Evolutionary conservation across 2,888 invertebrate species (phyloP).

Genomic region (Ennomos quercinarius): DNA sequence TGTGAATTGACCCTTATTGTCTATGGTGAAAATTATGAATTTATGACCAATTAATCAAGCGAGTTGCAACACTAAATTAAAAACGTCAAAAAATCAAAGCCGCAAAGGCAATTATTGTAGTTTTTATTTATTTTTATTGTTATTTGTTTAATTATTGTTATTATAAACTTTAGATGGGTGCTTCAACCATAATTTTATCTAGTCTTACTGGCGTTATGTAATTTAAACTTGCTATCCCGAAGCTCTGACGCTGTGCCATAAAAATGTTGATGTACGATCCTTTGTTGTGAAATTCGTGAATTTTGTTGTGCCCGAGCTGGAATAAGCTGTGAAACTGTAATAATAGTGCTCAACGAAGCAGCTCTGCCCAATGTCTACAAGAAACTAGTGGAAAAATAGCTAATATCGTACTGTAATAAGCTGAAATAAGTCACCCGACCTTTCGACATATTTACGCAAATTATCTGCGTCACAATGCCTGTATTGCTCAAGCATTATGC

Average conservation of each 20-base stretch:
- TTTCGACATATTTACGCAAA: slow-evolving; percentile 48
- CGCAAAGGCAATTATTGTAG: slow-evolving; percentile 66
- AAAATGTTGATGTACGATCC: slow-evolving; percentile 71
- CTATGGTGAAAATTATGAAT: slow-evolving; percentile 62
- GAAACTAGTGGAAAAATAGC: slow-evolving; percentile 2
- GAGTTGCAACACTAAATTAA: slow-evolving; percentile 79
- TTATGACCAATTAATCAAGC: slow-evolving; percentile 77
- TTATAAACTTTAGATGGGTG: slow-evolving; percentile 58
- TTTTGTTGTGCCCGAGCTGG: slow-evolving; percentile 52
- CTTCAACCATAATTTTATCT: slow-evolving; percentile 71
- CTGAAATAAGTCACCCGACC: slow-evolving; percentile 6
- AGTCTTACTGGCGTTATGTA: slow-evolving; percentile 70
- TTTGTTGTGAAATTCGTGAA: slow-evolving; percentile 69
- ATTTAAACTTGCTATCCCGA: slow-evolving; percentile 62
- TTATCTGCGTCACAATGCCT: slow-evolving; percentile 55
- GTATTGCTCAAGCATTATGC: slow-evolving; percentile 53
- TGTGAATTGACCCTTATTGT: no score
- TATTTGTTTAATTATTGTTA: slow-evolving; percentile 67
- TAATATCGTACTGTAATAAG: not conserved
- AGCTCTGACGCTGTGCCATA: slow-evolving; percentile 76
- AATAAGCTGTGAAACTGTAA: slow-evolving; percentile 44
- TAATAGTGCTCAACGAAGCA: slow-evolving; percentile 27
- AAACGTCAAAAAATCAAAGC: slow-evolving; percentile 81
- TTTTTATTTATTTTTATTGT: slow-evolving; percentile 78
- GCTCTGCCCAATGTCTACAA: slow-evolving; percentile 38